These are phyloP conservation scores for Dendrocincla tyrannina DNA, from an alignment of 2,797 vertebrate species.

Conservation along the genomic window DNA sequence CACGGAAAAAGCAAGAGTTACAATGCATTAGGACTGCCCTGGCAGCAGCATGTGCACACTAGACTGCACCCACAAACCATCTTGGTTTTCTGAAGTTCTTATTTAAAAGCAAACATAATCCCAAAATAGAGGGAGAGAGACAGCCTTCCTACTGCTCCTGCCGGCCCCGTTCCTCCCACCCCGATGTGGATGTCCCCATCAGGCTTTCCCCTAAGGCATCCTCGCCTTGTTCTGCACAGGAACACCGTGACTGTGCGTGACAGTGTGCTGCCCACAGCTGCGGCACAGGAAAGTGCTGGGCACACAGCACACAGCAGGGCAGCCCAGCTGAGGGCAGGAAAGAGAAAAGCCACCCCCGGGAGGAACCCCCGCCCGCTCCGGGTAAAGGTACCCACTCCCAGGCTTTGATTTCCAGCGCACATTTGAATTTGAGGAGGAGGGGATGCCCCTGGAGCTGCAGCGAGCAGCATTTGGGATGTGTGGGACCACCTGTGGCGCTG, in stretches of 20 bases:
- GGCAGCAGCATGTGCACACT: fast-evolving
- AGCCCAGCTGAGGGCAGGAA: not conserved
- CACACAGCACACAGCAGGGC: not conserved
- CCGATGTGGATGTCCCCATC: no score
- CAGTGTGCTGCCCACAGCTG: fast-evolving
- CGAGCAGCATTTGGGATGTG: not conserved
- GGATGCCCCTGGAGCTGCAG: not conserved
- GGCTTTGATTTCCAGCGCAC: not conserved
- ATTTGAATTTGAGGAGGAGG: not conserved
- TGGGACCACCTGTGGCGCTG: not conserved
- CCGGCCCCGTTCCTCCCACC: not conserved
- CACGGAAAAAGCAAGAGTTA: not conserved
- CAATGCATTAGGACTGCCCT: not conserved
- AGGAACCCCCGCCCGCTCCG: not conserved
- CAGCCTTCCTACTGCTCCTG: not conserved
- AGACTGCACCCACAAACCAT: fast-evolving
- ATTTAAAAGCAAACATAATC: not conserved
- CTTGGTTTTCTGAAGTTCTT: not conserved
- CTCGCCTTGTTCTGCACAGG: not conserved
- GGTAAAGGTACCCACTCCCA: not conserved
- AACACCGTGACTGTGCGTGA: fast-evolving
- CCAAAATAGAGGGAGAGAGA: not conserved
- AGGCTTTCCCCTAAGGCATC: not conserved
- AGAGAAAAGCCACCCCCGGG: not conserved
- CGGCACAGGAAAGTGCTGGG: fast-evolving